These are phyloP conservation scores for Oopsacas minuta DNA, from an alignment of 37 sponge, comb jelly and placozoan genomes.

Conservation along the genomic window DNA sequence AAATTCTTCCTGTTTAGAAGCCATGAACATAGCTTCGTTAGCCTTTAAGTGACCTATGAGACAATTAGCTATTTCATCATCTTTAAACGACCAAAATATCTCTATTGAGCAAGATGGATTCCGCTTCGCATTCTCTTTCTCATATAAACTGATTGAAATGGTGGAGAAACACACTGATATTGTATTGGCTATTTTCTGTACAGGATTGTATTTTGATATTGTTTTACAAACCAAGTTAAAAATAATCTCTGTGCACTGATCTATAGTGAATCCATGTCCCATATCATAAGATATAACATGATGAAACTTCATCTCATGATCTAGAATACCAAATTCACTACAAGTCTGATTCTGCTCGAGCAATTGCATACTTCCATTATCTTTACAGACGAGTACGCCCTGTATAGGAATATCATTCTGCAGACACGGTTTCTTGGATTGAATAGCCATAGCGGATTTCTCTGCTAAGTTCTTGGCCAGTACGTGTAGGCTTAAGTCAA, in stretches of 20 bases:
- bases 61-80: background rate
- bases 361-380: background rate
- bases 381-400: background rate
- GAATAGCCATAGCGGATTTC: slow-evolving; percentile 2
- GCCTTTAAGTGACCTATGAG: background rate
- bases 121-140: background rate
- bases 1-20: background rate
- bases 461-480: background rate
- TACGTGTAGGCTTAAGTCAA: background rate
- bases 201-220: background rate
- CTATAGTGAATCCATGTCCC: background rate
- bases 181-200: background rate
- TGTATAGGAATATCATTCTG: background rate
- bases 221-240: background rate
- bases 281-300: background rate
- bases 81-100: background rate
- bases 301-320: slow-evolving; percentile 1
- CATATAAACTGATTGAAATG: background rate
- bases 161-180: background rate
- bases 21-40: background rate
- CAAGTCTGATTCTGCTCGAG: background rate
- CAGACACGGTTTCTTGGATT: background rate
- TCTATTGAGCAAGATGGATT: background rate
- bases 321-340: background rate
- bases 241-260: background rate